Base-by-base conservation (phyloP, 2,888 invertebrate species). In the Proisotoma minuta region DNA sequence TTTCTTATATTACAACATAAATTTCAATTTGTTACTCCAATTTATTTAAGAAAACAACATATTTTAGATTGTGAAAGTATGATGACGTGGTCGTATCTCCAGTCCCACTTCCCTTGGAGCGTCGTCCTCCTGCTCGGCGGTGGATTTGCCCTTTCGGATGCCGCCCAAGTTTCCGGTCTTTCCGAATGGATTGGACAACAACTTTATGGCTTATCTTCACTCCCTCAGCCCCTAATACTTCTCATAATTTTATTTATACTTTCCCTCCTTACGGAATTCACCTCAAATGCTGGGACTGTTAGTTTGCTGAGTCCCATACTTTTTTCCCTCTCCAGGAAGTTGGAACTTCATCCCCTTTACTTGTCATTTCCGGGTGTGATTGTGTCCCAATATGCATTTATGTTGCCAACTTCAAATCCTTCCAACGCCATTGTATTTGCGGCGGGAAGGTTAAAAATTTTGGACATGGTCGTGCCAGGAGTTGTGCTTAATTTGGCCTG, bases 401-500 rank as follows among this genome's bases (percentile, higher is more conserved):
- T 92, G 82, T 82, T 96, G 78, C 95, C 94, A 0, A 93, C 95
- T n/a, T 93, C 93, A 50, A 95, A 95, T 0, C 94, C 95, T 2
- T 94, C 95, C 22, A 96, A 96, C 79, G 95, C 95, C 3, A 89
- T 96, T 62, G 93, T 89, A 0, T 89, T 90, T 20, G 89, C 88
- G 18, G 64, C 64, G 2, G 64, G 57, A 48, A 43, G 53, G 3
- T 59, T 64, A 59, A 28, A 52, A 51, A 60, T 60, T 26, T 23
- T 23, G 53, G 60, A 64, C 27, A 64, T 60, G 64, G 64, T 52
- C 2, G 60, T 53, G 34, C 20, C 58, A 12, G 64, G 64, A 12
- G 43, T 64, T 3, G 22, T 60, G 18, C 54, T 64, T 12, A 64
- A 64, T 53, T 64, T 64, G 57, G 24, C 39, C 8, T 60, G 64